phyloP scores from a whole-genome alignment of 2,888 invertebrate species.

The Parapristionchus giblindavisi region DNA sequence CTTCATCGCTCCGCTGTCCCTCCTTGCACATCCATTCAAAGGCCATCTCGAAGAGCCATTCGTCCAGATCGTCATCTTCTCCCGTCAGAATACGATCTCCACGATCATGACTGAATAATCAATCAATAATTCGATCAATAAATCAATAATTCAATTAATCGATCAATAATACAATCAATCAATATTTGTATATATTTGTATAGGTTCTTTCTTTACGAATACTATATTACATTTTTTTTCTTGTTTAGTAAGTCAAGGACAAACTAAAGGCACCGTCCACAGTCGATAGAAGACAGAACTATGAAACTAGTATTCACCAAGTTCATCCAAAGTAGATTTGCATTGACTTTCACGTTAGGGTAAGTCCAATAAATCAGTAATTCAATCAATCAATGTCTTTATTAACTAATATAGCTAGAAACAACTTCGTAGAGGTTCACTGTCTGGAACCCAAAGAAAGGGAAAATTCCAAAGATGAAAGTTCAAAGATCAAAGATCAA shows the following conservation, averaged over 20 bases:
- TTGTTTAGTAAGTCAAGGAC: too few species aligned
- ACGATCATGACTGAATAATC: conserved; percentile 45
- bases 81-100: conserved; percentile 49
- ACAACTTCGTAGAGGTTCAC: too few species aligned
- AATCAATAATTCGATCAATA: neutral
- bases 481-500: neutral
- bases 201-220: neutral
- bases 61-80: conserved; percentile 63
- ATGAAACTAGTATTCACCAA: too few species aligned
- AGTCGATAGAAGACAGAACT: too few species aligned
- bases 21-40: conserved; percentile 43
- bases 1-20: conserved; percentile 2
- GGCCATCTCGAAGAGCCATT: conserved; percentile 53
- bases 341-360: too few species aligned
- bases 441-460: too few species aligned
- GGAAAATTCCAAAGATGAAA: neutral
- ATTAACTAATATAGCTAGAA: too few species aligned
- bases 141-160: neutral
- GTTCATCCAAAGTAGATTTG: too few species aligned
- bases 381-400: too few species aligned
- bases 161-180: neutral
- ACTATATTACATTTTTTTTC: neutral
- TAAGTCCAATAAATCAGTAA: too few species aligned
- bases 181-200: too few species aligned
- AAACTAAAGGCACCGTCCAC: too few species aligned